Conservation (phyloP, 92 coral and sea anemone species). For the Zoanthus gigantus region DNA sequence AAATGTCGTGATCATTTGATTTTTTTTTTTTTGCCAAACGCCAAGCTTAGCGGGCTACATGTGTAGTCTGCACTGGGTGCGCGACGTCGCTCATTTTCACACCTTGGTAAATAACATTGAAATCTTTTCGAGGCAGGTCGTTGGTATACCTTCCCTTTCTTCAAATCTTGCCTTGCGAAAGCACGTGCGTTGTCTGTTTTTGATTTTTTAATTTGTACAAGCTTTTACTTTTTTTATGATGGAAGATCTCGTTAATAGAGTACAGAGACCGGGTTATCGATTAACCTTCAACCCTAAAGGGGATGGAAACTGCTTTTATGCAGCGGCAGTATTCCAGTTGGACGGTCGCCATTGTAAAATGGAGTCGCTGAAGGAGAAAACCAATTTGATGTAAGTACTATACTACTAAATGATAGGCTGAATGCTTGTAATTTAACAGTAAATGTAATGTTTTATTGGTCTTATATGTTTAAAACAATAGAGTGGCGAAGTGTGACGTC, state of each 20-base stretch:
- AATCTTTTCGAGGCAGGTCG: neutral
- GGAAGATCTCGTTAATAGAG: neutral
- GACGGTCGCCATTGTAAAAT: neutral
- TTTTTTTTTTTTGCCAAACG: neutral
- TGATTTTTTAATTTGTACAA: conserved; percentile 14
- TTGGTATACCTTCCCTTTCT: conserved; percentile 4
- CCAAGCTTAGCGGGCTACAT: neutral
- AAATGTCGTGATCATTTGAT: too few species aligned
- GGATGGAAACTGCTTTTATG: conserved; percentile 19
- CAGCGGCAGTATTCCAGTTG: conserved; percentile 19
- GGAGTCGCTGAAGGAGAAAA: neutral
- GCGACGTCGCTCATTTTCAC: neutral
- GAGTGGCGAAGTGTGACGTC: too few species aligned
- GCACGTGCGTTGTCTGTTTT: neutral
- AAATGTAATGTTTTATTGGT: neutral
- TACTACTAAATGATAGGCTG: neutral
- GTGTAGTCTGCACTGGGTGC: neutral
- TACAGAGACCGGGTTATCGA: conserved; percentile 26
- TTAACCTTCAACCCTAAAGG: conserved; percentile 14
- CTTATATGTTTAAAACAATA: neutral
- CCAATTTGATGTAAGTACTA: conserved; percentile 12
- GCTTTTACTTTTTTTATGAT: conserved; percentile 1
- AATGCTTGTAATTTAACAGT: neutral
- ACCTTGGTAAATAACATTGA: conserved; percentile 6
- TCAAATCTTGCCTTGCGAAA: neutral